Evolutionary conservation across 1,140 invertebrate genomes (phyloP), one percentile per base, ranked within the genome.

Genomic region (Lithobius niger): DNA sequence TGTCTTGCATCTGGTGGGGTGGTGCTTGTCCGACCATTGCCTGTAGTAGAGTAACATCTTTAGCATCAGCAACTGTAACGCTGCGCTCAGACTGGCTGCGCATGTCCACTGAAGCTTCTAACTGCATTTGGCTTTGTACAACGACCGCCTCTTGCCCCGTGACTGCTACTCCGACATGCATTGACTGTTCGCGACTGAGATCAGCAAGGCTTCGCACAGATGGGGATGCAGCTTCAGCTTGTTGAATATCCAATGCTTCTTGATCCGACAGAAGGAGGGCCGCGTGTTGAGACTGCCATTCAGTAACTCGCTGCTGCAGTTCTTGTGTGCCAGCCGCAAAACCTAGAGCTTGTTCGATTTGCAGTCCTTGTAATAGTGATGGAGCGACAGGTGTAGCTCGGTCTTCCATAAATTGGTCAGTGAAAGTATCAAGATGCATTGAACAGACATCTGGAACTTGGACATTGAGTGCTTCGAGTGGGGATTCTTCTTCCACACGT

Each of bases 361-460:
- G 10, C 15, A 47, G 10, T 47, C 19, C 44, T 22, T 47, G 15
- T 15, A 15, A n/a, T 40, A n/a, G 22, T n/a, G 25, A 50, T 50
- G 24, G 21, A 25, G 48, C 24, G 3, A 50, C 48, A 25, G 48
- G 48, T 27, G 48, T 50, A 16, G 48, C 48, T 50, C 48, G 25
- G 27, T 26, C 48, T 4, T 50, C 48, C 10, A 47, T 47, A 19
- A 47, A 47, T 21, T 15, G 15, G 10, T 47, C 44, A 22, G 44
- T 10, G 15, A 47, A 47, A 6, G 44, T 6, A 15, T 47, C 15
- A 15, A 47, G 19, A 19, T 47, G 10, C 6, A 6, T 15, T 26
- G 48, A 50, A 50, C 19, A 26, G 27, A 50, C 27, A 19, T 50
- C 48, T 27, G 48, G 13, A 10, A 50, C 27, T 4, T 50, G 13